Conservation (phyloP, 2,888 invertebrate genomes). For the Portevinia maculata region DNA sequence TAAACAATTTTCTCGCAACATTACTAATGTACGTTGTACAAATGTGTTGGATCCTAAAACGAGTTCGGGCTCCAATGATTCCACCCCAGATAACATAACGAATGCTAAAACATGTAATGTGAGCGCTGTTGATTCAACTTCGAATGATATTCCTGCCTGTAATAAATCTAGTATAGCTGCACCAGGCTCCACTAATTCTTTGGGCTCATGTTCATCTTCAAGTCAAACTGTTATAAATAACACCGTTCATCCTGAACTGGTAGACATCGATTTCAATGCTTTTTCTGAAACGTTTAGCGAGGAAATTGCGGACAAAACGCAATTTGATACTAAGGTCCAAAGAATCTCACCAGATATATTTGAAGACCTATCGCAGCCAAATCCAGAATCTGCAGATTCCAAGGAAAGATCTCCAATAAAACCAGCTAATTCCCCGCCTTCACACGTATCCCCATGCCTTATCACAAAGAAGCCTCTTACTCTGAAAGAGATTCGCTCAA, state of each 20-base stretch:
- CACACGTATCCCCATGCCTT: slow-evolving; percentile 56
- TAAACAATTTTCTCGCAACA: no score
- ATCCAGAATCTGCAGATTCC: slow-evolving; percentile 45
- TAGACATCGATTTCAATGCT: slow-evolving; percentile 83
- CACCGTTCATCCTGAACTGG: slow-evolving; percentile 75
- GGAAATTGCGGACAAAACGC: slow-evolving; percentile 72
- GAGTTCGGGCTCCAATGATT: neutral
- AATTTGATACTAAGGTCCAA: neutral
- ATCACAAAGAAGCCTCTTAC: slow-evolving; percentile 51
- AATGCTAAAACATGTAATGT: neutral
- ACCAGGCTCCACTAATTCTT: no score
- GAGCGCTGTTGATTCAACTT: neutral
- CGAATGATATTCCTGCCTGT: slow-evolving; percentile 2
- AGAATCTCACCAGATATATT: slow-evolving; percentile 79
- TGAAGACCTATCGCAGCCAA: slow-evolving; percentile 42
- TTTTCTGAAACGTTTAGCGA: slow-evolving; percentile 84
- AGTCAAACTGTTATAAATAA: neutral
- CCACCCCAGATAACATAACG: neutral
- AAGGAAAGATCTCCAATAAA: slow-evolving; percentile 75
- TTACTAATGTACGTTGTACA: no score
- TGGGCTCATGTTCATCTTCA: neutral
- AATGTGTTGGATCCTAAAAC: neutral
- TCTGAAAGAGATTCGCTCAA: slow-evolving; percentile 47
- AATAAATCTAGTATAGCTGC: neutral
- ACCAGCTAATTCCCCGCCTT: slow-evolving; percentile 10